Percentiles rank a stretch among this genome's conserved stretches.
These are phyloP conservation scores for Rhopalosiphum padi DNA, from an alignment of 1,140 invertebrate genomes.

Conservation along the genomic window DNA sequence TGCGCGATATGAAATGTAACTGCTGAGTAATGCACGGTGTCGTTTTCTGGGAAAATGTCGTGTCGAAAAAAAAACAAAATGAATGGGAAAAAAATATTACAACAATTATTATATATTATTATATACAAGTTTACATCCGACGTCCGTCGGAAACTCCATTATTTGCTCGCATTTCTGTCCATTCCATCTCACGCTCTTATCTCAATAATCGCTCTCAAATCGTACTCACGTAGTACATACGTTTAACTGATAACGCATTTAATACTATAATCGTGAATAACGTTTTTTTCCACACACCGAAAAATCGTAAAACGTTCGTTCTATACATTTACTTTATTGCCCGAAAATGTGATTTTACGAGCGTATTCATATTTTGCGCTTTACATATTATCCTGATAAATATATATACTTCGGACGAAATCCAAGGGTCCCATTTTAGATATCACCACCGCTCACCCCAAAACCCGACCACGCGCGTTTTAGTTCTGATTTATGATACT, in stretches of 20 bases:
- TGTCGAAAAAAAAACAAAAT: background rate
- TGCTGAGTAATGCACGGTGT: background rate
- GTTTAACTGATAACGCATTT: background rate
- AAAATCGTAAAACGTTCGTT: background rate
- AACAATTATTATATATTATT: background rate
- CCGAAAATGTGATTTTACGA: background rate
- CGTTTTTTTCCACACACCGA: background rate
- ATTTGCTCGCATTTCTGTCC: background rate
- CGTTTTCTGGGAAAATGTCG: background rate
- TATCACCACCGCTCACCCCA: background rate
- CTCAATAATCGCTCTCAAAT: background rate
- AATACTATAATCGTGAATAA: background rate
- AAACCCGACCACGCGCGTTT: background rate
- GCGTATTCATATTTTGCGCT: background rate
- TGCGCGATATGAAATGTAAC: background rate
- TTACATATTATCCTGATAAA: slow-evolving; percentile 22
- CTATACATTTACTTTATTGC: background rate
- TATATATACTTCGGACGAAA: background rate
- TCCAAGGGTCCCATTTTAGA: background rate
- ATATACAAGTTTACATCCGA: background rate
- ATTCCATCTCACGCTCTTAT: background rate
- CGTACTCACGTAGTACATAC: background rate
- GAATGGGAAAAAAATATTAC: background rate
- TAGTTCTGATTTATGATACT: slow-evolving; percentile 20
- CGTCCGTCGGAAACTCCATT: background rate